A percentile compares a stretch with the other conserved stretches of the same genome.
Evolutionary conservation across 2,797 vertebrate species (phyloP).

Genomic region (Myripristis murdjan): DNA sequence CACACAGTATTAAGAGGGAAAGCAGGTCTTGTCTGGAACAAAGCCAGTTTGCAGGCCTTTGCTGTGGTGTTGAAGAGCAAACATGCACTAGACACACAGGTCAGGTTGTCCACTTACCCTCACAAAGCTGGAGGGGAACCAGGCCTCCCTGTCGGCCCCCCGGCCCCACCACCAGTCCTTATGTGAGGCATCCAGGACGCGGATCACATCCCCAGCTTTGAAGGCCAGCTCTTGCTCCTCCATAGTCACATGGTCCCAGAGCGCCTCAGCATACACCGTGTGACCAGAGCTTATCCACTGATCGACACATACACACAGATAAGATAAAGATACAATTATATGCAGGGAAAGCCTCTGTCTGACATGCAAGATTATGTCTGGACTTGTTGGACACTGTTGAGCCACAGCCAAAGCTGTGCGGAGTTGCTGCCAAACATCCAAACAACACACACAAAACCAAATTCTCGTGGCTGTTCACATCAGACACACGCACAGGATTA

Average conservation of each 20-base stretch:
- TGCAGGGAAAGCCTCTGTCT: constrained; percentile 57
- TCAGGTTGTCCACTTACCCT: constrained; percentile 89
- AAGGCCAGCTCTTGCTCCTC: constrained; percentile 98
- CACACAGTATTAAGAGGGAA: constrained; percentile 46
- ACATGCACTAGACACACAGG: constrained; percentile 51
- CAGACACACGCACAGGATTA: background rate
- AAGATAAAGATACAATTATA: constrained; percentile 75
- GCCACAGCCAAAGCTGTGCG: background rate
- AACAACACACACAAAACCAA: constrained; percentile 38
- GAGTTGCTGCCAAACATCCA: constrained; percentile 52
- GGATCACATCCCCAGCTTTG: constrained; percentile 97
- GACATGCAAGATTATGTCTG: constrained; percentile 69
- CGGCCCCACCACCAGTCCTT: constrained; percentile 99
- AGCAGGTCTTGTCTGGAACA: constrained; percentile 62
- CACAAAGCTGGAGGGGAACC: constrained; percentile 98
- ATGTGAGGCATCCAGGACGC: constrained; percentile 93
- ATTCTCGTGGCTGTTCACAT: constrained; percentile 40
- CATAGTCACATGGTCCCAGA: constrained; percentile 99
- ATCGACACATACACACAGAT: constrained; percentile 61
- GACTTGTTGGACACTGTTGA: constrained; percentile 45
- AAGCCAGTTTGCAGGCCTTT: constrained; percentile 66
- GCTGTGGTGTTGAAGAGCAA: constrained; percentile 63
- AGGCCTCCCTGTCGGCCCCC: constrained; percentile 92
- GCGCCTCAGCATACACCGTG: constrained; percentile 93
- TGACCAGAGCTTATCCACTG: constrained; percentile 94